phyloP scores from a whole-genome alignment of 2,888 invertebrate species.

The Xanthia icteritia region DNA sequence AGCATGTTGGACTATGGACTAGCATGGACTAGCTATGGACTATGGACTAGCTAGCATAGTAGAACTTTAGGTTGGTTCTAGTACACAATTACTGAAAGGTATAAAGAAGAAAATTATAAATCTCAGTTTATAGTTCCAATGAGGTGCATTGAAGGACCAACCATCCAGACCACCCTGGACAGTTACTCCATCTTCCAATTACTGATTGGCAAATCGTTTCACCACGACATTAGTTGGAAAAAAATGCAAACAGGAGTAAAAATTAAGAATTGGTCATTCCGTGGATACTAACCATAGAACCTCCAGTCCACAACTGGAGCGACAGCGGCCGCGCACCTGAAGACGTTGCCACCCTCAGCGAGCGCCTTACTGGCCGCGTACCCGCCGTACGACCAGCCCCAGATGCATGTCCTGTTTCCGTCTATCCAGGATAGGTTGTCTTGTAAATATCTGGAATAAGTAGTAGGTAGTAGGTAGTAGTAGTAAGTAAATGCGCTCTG shows the following conservation, averaged over 20 bases:
- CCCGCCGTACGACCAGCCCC: conserved; percentile 99
- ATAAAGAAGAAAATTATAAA: neutral
- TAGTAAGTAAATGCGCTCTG: too few species aligned
- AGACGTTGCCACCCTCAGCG: conserved; percentile 94
- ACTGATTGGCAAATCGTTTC: neutral
- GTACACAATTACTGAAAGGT: neutral
- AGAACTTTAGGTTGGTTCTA: neutral
- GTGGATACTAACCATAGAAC: conserved; percentile 91
- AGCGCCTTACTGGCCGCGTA: conserved; percentile 97
- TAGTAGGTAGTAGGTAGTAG: too few species aligned
- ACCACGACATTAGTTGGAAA: neutral
- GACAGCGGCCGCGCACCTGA: conserved; percentile 98
- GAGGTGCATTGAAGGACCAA: too few species aligned
- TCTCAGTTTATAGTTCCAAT: neutral
- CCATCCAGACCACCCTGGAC: neutral
- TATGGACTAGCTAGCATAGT: too few species aligned
- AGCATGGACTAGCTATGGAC: too few species aligned
- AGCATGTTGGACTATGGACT: neutral
- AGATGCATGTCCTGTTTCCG: conserved; percentile 95
- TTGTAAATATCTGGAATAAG: conserved; percentile 91
- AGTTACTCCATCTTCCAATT: neutral
- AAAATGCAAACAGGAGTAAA: neutral
- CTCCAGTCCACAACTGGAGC: conserved; percentile 99
- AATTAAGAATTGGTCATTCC: rapidly evolving
- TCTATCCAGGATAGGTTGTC: conserved; percentile 93